Evolutionary conservation across 2,888 invertebrate genomes (phyloP), one percentile per base, ranked within the genome.

Genomic region (Aspidiotus rigidus): DNA sequence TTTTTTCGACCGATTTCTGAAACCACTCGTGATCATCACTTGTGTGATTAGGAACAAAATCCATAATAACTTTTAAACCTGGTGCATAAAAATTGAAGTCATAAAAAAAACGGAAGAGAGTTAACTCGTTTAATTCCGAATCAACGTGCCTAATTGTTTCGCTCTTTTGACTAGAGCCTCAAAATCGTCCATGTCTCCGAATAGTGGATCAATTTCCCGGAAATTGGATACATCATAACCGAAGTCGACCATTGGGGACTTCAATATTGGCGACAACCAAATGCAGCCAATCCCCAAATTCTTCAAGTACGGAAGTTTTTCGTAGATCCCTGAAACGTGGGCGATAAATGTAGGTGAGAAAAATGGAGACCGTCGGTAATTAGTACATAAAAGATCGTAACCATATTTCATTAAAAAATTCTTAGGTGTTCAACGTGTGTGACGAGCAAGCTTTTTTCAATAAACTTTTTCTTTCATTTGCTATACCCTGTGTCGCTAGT

Each of bases 11-110:
- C 0, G 93, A 93, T 66, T 84, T 81, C 28, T 78, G 76, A 78
- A 96, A 96, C 89, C 95, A 96, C 2, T 84, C 83, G 62, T 92
- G 89, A 72, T 88, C 80, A 60, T 86, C 84, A 72, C 90, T 90
- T 0, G 88, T 84, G 74, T 91, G 90, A 77, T 88, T 88, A 2
- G 87, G 86, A 1, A 87, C 86, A 69, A 86, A 83, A 74, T 87
- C 87, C 75, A 87, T 74, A 11, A 86, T 77, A 2, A 86, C 77
- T 77, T 84, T 84, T 10, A 85, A 82, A 72, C 80, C 85, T 84
- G 59, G 5, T 28, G 28, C 28, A 28, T 28, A 28, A 28, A 28
- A 28, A 28, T 28, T 28, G 5, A 28, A 28, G 5, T 17, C 13
- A 59, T 57, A 9, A n/a, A 15, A 16, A 2, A 57, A 10, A n/a